These are phyloP conservation scores for Aldrovandia affinis DNA, from an alignment of 2,797 vertebrate genomes.

Conservation along the genomic window DNA sequence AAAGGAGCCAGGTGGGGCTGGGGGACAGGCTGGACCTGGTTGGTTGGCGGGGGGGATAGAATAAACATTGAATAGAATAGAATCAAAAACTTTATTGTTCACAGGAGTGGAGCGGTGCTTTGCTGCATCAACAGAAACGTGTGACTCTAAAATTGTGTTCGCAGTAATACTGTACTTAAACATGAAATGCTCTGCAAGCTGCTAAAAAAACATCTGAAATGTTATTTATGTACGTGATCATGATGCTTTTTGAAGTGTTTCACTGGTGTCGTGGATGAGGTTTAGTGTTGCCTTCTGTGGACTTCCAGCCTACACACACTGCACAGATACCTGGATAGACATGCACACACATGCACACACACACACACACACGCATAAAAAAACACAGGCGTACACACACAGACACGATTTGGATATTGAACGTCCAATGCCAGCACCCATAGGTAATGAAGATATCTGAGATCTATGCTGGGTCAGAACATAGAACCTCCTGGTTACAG, in stretches of 20 bases:
- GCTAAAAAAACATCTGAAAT: neutral
- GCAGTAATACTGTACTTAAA: neutral
- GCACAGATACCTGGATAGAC: neutral
- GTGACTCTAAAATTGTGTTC: neutral
- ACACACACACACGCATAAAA: neutral
- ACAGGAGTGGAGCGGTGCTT: neutral
- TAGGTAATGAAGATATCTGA: neutral
- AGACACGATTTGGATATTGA: conserved; percentile 9
- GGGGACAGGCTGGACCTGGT: neutral
- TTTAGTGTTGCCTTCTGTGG: neutral
- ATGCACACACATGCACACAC: neutral
- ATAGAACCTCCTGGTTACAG: neutral
- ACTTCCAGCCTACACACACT: neutral
- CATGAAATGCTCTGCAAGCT: neutral
- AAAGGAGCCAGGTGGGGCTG: neutral
- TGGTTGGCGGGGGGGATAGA: neutral
- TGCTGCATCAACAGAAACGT: neutral
- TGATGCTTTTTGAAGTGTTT: neutral
- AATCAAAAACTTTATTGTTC: neutral
- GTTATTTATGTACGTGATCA: neutral
- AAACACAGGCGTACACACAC: neutral
- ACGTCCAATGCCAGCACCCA: neutral
- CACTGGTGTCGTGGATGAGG: neutral
- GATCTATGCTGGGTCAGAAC: neutral
- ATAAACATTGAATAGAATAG: neutral